Evolutionary conservation across 1,140 invertebrate genomes (phyloP), one percentile per base, ranked within the genome.

Genomic region (Achatina immaculata): DNA sequence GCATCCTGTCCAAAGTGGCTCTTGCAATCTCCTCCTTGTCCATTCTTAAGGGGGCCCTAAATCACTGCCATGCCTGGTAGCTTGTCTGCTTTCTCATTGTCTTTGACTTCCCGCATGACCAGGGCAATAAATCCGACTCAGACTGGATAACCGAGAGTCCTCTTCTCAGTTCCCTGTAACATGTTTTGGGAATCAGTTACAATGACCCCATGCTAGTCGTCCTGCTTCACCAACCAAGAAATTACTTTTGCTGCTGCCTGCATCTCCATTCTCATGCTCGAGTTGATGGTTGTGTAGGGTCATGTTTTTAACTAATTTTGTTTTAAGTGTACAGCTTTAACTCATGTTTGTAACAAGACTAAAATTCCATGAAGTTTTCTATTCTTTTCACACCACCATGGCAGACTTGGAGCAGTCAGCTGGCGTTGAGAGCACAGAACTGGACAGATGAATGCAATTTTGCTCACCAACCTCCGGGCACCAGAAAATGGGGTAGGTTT

Each of bases 351-450:
- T 51, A 14, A 11, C 48, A 24, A 11, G 11, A 24, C 24, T 24
- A 14, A 14, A 51, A 14, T 24, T 51, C 48, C 11, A 51, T 24
- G 24, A 11, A 51, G 48, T 51, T 24, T 51, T 11, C 48, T 51
- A 14, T 51, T 11, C 11, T 51, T 51, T 11, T 51, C 24, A 11
- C 24, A 51, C 11, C 48, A 51, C 24, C 11, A 51, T 51, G 11
- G 11, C 62, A 66, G 62, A 28, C 9, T n/a, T 66, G 62, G 62
- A 66, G 31, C 31, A 28, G 7, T 66, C 19, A 66, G 11, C 28
- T 66, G 9, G 62, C 62, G 28, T n/a, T 28, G 62, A 66, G 31
- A 66, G 62, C 62, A 9, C 62, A 66, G 62, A 66, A 66, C 28
- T 66, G 62, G 62, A 66, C 62, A 28, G 62, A 66, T 28, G 28